Evolutionary conservation across 2,888 invertebrate genomes (phyloP), one percentile per base, ranked within the genome.

Genomic region (Steinernema hermaphroditum): DNA sequence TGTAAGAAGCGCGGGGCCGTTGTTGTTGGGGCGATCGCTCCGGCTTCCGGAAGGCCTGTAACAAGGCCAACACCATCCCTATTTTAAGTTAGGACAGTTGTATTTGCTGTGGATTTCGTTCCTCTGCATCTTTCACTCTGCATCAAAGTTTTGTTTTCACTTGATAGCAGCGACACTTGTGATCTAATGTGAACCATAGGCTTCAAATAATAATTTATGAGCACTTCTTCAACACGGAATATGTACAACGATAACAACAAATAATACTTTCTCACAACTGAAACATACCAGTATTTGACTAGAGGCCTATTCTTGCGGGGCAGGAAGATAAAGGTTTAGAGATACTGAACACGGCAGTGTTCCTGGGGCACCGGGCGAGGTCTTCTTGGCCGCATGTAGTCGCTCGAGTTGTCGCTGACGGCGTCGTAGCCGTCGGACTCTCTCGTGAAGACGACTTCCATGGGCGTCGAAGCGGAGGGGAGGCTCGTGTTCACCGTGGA

Each of bases 341-440:
- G 62, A 32, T 62, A 62, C 29, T 62, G 62, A 62, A 62, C 62
- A 62, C 62, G 62, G 32, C 62, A 62, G 62, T 62, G 62, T 62
- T 62, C 62, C 62, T 62, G 62, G 29, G 62, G 32, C 62, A 62
- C 62, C 62, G 62, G 62, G 32, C 22, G 62, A 32, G 37, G 6
- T 4, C 34, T 62, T n/a, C 62, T 62, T 62, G 24, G 22, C 16
- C 62, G 27, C 62, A 62, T 62, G 62, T 62, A 62, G 62, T 62
- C 62, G 62, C 62, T 54, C 2, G 54, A 54, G 49, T 9, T 24
- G 29, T 62, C 32, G 8, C 29, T 32, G 29, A 62, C 62, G 16
- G 62, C 62, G 29, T 62, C 62, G 32, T 62, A 62, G 14, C 62
- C 62, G 29, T 62, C 62, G 4, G 62, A 62, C 16, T 62, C 54